Base-by-base conservation (phyloP, 1,140 invertebrate genomes). In the Leptopilina clavipes region DNA sequence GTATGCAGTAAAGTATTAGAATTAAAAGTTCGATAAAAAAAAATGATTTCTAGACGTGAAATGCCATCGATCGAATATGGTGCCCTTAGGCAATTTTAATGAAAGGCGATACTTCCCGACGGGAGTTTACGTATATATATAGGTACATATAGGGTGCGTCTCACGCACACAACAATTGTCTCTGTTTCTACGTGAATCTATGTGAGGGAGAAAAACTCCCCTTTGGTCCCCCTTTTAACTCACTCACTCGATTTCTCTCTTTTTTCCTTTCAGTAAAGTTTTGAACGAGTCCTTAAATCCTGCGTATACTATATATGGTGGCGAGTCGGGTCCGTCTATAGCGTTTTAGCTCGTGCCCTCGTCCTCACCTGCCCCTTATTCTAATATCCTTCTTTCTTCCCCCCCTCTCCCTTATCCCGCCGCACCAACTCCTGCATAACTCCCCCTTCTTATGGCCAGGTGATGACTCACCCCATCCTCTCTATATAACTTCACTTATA, bases 71-170 rank as follows among this genome's bases (percentile, higher is more conserved):
- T 65, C 19, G 59, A 65, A 31, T 12, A 40, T 40, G 14, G 59
- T 65, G 59, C 22, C 59, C 59, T 65, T 65, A 65, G 59, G 59
- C 59, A 65, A 65, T 65, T 65, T 65, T 65, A 65, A 65, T 65
- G 59, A 65, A 65, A 65, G 59, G 59, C 59, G 59, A 65, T 65
- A 65, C 59, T 65, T 65, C 59, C 25, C 59, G 59, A 22, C 25
- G 59, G 59, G 59, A 65, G 59, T 65, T 31, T 31, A 31, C 25
- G 25, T 52, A 17, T 31, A 31, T 31, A 31, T 31, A 31, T 40
- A 31, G 25, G 25, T 31, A 9, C 7, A 40, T 65, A 31, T 65
- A 65, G 59, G 59, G 59, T 65, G 59, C 59, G 59, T 65, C 59
- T 31, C 25, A 65, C 59, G 12, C 12, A 65, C 59, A 65, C 59